phyloP scores from a whole-genome alignment of 2,888 invertebrate genomes.

The Rugalucina vietnamica region DNA sequence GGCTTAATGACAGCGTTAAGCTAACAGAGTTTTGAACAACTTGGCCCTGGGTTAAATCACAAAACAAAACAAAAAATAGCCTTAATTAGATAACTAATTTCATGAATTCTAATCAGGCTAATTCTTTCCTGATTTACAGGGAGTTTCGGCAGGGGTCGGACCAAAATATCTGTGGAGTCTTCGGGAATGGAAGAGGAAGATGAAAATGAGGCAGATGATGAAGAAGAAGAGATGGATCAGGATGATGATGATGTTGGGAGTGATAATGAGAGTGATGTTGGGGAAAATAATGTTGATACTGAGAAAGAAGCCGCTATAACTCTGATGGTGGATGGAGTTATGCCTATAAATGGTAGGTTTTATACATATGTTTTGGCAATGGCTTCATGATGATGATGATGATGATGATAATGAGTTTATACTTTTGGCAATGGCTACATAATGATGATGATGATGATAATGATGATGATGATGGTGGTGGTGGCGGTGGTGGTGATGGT shows the following conservation, averaged over 20 bases:
- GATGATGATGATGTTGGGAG: background rate
- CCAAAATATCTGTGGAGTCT: constrained; percentile 85
- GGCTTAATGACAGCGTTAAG: too few relatives aligned
- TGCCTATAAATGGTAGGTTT: background rate
- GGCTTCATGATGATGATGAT: background rate
- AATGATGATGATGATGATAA: background rate
- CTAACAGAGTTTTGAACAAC: too few relatives aligned
- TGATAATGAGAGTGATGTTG: background rate
- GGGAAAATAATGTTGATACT: background rate
- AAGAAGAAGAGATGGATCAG: constrained; percentile 6
- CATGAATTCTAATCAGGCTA: too few relatives aligned
- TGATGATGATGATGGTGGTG: background rate
- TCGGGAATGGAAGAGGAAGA: constrained; percentile 71
- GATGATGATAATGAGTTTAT: background rate
- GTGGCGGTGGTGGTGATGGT: background rate
- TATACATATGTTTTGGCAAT: background rate
- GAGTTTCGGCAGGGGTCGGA: constrained; percentile 66
- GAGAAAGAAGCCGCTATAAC: background rate
- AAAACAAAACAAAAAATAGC: too few relatives aligned
- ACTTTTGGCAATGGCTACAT: background rate
- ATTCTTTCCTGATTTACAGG: constrained; percentile 13
- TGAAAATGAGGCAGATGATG: constrained; percentile 65
- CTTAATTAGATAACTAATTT: too few relatives aligned
- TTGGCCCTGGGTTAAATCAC: too few relatives aligned
- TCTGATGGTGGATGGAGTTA: background rate